A percentile compares a stretch with the other conserved stretches of the same genome.
Conservation (phyloP, 2,113 vertebrate species). For the Xenus cinereus region DNA sequence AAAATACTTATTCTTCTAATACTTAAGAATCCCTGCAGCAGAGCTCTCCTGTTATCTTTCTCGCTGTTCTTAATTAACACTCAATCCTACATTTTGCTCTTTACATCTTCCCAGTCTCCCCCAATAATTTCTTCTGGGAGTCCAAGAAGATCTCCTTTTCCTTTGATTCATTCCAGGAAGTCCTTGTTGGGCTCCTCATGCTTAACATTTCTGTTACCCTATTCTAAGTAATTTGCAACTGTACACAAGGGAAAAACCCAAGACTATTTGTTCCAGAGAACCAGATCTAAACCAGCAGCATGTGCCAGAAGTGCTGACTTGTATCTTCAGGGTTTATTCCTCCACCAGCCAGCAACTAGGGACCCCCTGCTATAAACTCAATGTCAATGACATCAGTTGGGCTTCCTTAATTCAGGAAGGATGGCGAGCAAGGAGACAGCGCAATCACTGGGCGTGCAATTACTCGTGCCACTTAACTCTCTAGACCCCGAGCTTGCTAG, state of each 20-base stretch:
- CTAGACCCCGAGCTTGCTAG: not conserved
- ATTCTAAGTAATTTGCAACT: not conserved
- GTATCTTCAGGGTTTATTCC: not conserved
- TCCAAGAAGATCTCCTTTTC: not conserved
- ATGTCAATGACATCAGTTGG: fast-evolving
- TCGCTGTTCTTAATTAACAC: not conserved
- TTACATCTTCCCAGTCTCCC: not conserved
- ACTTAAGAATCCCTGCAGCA: not conserved
- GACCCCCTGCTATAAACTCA: not conserved
- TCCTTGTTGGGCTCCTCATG: not conserved
- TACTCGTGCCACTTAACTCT: not conserved
- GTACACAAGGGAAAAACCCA: not conserved
- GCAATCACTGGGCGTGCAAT: not conserved
- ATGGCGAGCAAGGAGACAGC: not conserved
- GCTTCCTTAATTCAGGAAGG: not conserved
- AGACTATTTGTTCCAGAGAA: not conserved
- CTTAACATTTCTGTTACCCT: not conserved
- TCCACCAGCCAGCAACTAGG: not conserved
- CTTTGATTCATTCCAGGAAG: not conserved
- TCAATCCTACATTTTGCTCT: not conserved
- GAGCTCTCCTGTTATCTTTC: not conserved
- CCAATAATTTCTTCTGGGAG: not conserved
- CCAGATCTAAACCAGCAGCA: not conserved
- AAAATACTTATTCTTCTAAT: not conserved
- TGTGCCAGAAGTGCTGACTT: not conserved